phyloP scores from a whole-genome alignment of 2,888 invertebrate species.

The Tethea ocularis region DNA sequence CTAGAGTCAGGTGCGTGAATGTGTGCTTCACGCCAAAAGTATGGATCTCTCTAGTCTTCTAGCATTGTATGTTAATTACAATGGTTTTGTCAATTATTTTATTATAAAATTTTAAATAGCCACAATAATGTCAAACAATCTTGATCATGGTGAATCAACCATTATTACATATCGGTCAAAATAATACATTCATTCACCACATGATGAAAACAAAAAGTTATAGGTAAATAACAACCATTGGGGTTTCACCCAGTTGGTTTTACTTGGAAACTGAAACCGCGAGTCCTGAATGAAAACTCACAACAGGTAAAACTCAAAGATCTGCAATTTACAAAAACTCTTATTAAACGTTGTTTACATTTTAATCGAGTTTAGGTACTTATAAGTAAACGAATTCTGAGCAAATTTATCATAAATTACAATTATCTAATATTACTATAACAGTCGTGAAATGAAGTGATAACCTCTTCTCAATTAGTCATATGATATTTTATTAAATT shows the following conservation, averaged over 20 bases:
- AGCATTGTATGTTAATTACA: no score
- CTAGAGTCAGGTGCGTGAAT: no score
- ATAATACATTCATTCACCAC: neutral
- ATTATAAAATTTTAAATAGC: neutral
- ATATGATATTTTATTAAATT: no score
- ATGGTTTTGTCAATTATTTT: neutral
- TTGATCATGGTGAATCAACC: neutral
- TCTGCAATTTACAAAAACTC: neutral
- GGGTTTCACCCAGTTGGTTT: neutral
- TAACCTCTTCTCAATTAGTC: neutral
- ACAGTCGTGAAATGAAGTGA: neutral
- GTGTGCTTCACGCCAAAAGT: no score
- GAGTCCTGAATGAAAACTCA: neutral
- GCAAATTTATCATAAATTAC: neutral
- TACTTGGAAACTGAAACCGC: conserved; percentile 1
- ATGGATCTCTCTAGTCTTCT: no score
- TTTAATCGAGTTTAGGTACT: neutral
- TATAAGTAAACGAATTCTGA: neutral
- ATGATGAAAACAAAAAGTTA: neutral
- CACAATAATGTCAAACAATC: neutral
- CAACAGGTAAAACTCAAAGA: neutral
- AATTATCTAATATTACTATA: neutral
- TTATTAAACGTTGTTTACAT: neutral
- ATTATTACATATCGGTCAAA: neutral
- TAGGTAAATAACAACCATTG: conserved; percentile 9